Evolutionary conservation across 1,140 invertebrate genomes (phyloP), one percentile per base, ranked within the genome.

Genomic region (Augochlora pura): DNA sequence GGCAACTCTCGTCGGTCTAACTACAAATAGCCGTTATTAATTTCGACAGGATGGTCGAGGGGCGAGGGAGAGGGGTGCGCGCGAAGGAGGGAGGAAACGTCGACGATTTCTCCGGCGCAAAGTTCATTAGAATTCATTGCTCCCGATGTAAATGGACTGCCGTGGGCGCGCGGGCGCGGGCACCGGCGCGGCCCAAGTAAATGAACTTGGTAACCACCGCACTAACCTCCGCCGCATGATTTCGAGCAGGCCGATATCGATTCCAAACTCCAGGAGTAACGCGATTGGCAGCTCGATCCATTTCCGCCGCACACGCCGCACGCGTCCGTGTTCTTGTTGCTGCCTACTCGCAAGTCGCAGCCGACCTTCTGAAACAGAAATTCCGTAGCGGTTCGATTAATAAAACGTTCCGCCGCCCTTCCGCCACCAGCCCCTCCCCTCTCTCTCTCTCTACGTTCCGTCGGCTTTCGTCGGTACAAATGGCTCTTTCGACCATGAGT

Each of bases 241-340:
- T 95, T 96, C 21, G 97, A 98, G 91, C 98, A 99, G 54, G 96
- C 93, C 5, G 96, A 97, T 81, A 96, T 95, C 70, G 96, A 95
- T 63, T 96, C 95, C 65, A 97, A 94, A 74, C 96, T 95, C 98
- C 98, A 99, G 84, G 96, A 95, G 93, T 98, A 98, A 65, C 96
- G 93, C 64, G 96, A 95, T 84, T 96, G 94, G 92, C 97, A 98
- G 64, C 96, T 95, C 70, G 96, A 96, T 63, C 97, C 97, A 91
- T 98, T 97, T 52, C 97, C 97, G 8, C 97, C 97, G 88, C 97
- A 98, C 25, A 98, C 95, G 2, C 97, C 97, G 88, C 98, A 98
- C 77, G 95, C 95, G 93, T 98, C 97, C 52, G 97, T 95, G 86
- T 96, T 96, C 88, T 96, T 96, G 42, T 95, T 95, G 14, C 97